Base-by-base conservation (phyloP, 2,113 vertebrate genomes). In the Onychostoma macrolepis region DNA sequence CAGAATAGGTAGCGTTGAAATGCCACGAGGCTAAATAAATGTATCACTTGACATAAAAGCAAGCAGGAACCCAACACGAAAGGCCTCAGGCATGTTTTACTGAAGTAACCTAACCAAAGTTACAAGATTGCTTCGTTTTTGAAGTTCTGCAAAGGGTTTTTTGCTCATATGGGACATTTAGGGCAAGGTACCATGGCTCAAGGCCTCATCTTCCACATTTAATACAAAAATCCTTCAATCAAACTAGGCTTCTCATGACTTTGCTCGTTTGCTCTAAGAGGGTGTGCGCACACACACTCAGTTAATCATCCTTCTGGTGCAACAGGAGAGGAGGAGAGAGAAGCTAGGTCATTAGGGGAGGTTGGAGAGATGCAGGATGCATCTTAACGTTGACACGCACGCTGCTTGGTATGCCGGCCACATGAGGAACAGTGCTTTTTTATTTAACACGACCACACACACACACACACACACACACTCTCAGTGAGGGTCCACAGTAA, bases 361-460 rank as follows among this genome's bases (percentile, higher is more conserved):
- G 85, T 53, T 71, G 74, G 30, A 85, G 79, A 76, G 61, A 79
- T 80, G 77, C 76, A 48, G 69, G 26, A 75, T 85, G 56, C 85
- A 88, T 82, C 84, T 87, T 89, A 85, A 91, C 85, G 38, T 43
- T 43, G 65, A 56, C 43, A 50, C 67, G 19, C 24, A 56, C 58
- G 6, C 79, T 87, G 56, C 58, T 91, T 89, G 81, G 85, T 80
- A 91, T 88, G 85, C 90, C 28, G n/a, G 15, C 43, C 86, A 72
- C 86, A 76, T 30, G 17, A 75, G 78, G 86, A 79, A 78, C 69
- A 86, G 67, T 72, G 85, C 86, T 89, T 88, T 50, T 87, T 88
- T 88, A 89, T 88, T 88, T 87, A 84, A 82, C 87, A 67, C 63
- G 77, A 17, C 86, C 88, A 87, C 88, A 89, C 72, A 86, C 74